phyloP scores from a whole-genome alignment of 1,140 invertebrate genomes.

The Dendrolimus punctatus region DNA sequence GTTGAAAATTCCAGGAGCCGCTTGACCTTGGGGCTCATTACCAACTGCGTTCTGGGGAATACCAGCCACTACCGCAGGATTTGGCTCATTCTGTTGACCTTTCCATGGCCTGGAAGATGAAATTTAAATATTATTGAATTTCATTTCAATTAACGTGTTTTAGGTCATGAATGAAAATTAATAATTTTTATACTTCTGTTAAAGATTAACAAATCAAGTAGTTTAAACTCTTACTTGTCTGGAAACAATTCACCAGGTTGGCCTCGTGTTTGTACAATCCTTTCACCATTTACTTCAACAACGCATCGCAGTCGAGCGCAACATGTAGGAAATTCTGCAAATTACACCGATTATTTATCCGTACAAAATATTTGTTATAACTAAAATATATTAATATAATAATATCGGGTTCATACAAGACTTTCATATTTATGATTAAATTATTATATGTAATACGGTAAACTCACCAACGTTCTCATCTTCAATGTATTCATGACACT shows the following conservation, averaged over 20 bases:
- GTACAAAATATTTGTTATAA: no score
- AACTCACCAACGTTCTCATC: conserved; percentile 62
- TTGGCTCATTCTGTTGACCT: conserved; percentile 59
- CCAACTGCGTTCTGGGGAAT: conserved; percentile 50
- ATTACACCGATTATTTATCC: no score
- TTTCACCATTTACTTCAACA: conserved; percentile 58
- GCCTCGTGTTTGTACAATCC: conserved; percentile 59
- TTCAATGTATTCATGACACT: conserved; percentile 65
- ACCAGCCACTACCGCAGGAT: conserved; percentile 45
- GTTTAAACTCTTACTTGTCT: conserved; percentile 42
- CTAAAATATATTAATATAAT: no score
- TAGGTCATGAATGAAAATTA: no score
- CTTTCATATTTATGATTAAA: no score
- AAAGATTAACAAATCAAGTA: background rate
- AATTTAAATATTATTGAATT: no score
- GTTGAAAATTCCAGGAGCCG: conserved; percentile 54
- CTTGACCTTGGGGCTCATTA: conserved; percentile 43
- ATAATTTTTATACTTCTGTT: no score
- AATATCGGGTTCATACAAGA: no score
- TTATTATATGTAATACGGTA: background rate
- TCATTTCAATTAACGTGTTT: no score
- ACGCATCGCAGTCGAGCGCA: conserved; percentile 58
- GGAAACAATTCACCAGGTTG: conserved; percentile 63
- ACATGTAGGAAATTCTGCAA: conserved; percentile 59
- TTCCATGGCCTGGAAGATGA: conserved; percentile 46